Conservation (phyloP, 2,113 vertebrate genomes). For the Syngnathus scovelli region DNA sequence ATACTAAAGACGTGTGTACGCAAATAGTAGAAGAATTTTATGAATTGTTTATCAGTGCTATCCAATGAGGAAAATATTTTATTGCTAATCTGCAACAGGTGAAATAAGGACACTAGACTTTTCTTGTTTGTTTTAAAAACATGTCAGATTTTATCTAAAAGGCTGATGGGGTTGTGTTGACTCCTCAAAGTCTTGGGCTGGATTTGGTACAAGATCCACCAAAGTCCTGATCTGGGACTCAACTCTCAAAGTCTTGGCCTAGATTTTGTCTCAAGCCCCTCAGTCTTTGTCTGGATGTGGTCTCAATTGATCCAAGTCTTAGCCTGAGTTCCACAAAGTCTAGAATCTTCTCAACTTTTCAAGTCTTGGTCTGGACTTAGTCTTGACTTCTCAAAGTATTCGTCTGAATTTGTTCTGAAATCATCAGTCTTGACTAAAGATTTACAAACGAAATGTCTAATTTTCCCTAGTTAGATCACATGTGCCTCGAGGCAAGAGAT, state of each 20-base stretch:
- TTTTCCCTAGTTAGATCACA: background rate
- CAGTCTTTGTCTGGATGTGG: background rate
- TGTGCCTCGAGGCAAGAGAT: background rate
- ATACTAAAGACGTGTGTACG: no score
- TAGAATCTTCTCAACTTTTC: background rate
- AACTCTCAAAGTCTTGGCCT: background rate
- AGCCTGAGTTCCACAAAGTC: background rate
- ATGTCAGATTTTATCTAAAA: background rate
- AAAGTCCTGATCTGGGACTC: background rate
- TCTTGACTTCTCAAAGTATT: background rate
- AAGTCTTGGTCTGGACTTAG: background rate
- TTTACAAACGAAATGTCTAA: background rate
- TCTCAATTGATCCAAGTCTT: background rate
- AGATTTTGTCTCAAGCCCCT: background rate
- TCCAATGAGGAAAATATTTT: background rate
- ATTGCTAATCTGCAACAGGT: background rate
- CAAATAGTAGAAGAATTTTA: no score
- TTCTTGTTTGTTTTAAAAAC: background rate
- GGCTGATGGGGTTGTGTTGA: background rate
- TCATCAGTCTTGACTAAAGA: background rate
- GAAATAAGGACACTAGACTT: background rate
- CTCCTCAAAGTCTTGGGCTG: background rate
- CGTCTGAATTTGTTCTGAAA: background rate
- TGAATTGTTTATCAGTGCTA: no score
- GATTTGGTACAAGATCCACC: background rate